A percentile compares a stretch with the other conserved stretches of the same genome.
Evolutionary conservation across 2,888 invertebrate species (phyloP).

Genomic region (Hirtodrosophila trivittata): DNA sequence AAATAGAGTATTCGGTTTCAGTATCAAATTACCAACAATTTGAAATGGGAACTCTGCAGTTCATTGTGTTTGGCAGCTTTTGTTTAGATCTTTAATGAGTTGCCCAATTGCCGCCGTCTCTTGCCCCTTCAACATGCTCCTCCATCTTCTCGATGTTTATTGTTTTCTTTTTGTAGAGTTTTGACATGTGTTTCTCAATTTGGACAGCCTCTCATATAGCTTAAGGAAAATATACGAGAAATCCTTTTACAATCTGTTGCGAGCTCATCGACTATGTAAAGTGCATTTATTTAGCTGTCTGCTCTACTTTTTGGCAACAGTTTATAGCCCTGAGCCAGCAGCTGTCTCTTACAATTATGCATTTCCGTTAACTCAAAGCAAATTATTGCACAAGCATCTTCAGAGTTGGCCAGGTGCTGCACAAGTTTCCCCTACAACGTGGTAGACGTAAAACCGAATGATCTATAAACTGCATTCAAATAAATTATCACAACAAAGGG

Average conservation of each 20-base stretch:
- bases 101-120: constrained; percentile 46
- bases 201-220: constrained; percentile 16
- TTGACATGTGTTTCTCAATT: constrained; percentile 58
- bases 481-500: constrained; percentile 65
- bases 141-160: constrained; percentile 32
- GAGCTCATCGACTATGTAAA: not conserved
- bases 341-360: constrained; percentile 40
- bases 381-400: constrained; percentile 42
- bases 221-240: not conserved
- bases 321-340: constrained; percentile 6
- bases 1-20: constrained; percentile 62
- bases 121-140: constrained; percentile 1
- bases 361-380: constrained; percentile 38
- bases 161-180: constrained; percentile 46
- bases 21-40: constrained; percentile 59
- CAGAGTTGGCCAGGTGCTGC: constrained; percentile 56
- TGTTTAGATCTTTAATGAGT: constrained; percentile 69
- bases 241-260: constrained; percentile 1
- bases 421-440: constrained; percentile 3
- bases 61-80: constrained; percentile 36
- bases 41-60: constrained; percentile 10
- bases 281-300: constrained; percentile 7
- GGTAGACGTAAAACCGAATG: constrained; percentile 21
- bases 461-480: constrained; percentile 68
- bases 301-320: constrained; percentile 25